These are phyloP conservation scores for Spea hammondii DNA, from an alignment of 2,797 vertebrate genomes.

Conservation along the genomic window DNA sequence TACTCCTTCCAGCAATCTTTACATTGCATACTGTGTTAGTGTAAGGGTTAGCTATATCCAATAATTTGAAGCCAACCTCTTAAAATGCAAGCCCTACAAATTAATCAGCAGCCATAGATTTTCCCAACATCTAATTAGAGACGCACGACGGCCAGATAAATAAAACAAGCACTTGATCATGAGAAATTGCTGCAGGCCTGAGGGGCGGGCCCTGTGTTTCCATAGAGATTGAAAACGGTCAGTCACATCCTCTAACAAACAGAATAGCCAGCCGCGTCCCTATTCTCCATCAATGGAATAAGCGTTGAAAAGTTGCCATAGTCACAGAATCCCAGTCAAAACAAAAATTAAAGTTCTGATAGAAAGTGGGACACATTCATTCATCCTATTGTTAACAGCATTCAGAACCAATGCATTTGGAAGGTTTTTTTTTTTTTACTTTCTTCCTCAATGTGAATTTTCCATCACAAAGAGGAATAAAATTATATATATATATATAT, in stretches of 20 bases:
- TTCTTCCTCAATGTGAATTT: background rate
- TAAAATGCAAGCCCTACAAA: slow-evolving; percentile 42
- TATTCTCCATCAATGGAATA: slow-evolving; percentile 69
- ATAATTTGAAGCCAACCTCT: slow-evolving; percentile 27
- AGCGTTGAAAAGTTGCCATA: slow-evolving; percentile 77
- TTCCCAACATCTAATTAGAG: slow-evolving; percentile 58
- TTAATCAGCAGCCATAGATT: slow-evolving; percentile 58
- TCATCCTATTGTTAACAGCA: slow-evolving; percentile 86
- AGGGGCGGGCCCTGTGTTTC: slow-evolving; percentile 25
- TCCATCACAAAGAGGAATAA: background rate
- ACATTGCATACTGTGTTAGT: slow-evolving; percentile 33
- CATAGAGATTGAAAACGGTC: slow-evolving; percentile 65
- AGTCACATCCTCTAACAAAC: slow-evolving; percentile 73
- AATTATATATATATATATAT: background rate
- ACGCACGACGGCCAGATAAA: slow-evolving; percentile 48
- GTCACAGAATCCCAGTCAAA: slow-evolving; percentile 71
- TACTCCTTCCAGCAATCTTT: slow-evolving; percentile 13
- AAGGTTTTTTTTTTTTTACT: slow-evolving; percentile 46
- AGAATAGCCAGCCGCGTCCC: slow-evolving; percentile 64
- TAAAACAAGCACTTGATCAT: slow-evolving; percentile 52
- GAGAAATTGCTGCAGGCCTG: slow-evolving; percentile 52
- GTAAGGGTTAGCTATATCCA: slow-evolving; percentile 25
- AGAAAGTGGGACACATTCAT: slow-evolving; percentile 86
- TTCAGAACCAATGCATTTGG: slow-evolving; percentile 80
- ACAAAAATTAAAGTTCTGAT: slow-evolving; percentile 78